Evolutionary conservation across 2,888 invertebrate genomes (phyloP), one percentile per base, ranked within the genome.

Genomic region (Portevinia maculata): DNA sequence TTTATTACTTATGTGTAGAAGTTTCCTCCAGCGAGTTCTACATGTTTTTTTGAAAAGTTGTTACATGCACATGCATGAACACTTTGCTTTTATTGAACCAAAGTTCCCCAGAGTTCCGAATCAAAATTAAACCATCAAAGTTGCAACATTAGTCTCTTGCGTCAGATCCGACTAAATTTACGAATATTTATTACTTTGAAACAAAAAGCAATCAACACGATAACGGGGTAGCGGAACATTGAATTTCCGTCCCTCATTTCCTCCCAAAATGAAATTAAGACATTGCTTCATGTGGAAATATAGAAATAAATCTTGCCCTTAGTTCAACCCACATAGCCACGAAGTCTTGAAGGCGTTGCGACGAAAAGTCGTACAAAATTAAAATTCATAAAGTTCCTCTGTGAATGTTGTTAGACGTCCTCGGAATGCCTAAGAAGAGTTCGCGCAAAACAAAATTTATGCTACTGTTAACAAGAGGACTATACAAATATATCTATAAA

Each of bases 311-410:
- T 73, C 52, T 39, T 53, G 32, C 28, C 19, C 30, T 3, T 21
- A 15, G 15, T 3, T 11, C 24, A 24, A 21, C 48, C n/a, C 28
- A 53, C 5, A 24, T 24, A 3, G 39, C 17, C 34, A 32, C 6
- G 17, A 1, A n/a, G 28, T 39, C 19, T 17, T 15, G 6, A 30
- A 15, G 17, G 13, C 6, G 9, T 9, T 34, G 50, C 8, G 32
- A 11, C 11, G 44, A 17, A 32, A 50, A 69, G 50, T 50, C 50
- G 28, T 9, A 24, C 46, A 21, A 75, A 75, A 81, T 81, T 75
- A 75, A 76, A 75, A 81, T 75, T 81, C 81, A 81, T 81, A 81
- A 75, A 76, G 59, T 59, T 65, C 39, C 64, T 8, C 34, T 4
- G 15, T 28, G 62, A 69, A 69, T 75, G 44, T 41, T 50, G 55